Conservation (phyloP, 2,888 invertebrate genomes). For the Dione juno region DNA sequence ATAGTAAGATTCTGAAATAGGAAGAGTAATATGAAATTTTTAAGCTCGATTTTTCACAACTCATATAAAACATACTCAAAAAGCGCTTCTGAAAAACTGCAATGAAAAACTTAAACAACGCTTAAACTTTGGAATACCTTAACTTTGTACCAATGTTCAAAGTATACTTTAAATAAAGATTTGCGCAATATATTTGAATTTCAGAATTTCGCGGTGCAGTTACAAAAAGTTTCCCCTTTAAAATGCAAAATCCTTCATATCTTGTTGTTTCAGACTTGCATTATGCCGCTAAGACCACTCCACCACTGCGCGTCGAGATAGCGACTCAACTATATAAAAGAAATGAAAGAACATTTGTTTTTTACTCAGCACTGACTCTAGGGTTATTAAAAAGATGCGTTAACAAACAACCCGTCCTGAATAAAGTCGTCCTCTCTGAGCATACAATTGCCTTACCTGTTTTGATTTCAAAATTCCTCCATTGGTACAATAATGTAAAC, state of each 20-base stretch:
- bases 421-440: conserved; percentile 24
- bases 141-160: conserved; percentile 22
- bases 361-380: conserved; percentile 30
- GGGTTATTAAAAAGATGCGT: conserved; percentile 38
- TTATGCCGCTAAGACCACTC: conserved; percentile 41
- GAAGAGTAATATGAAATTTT: background rate
- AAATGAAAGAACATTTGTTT: conserved; percentile 37
- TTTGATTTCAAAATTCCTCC: background rate
- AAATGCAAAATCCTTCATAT: conserved; percentile 41
- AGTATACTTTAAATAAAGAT: conserved; percentile 29
- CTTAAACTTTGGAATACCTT: conserved; percentile 17
- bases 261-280: conserved; percentile 43
- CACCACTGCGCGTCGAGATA: conserved; percentile 39
- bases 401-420: conserved; percentile 27
- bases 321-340: conserved; percentile 41
- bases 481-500: too few species aligned
- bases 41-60: background rate
- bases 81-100: conserved; percentile 12
- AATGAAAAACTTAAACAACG: conserved; percentile 23
- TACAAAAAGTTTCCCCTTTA: conserved; percentile 37
- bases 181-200: conserved; percentile 31
- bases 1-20: background rate
- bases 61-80: conserved; percentile 20
- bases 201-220: conserved; percentile 38
- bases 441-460: background rate